Conservation (phyloP, 2,888 invertebrate species). For the Eupithecia pulchellata region DNA sequence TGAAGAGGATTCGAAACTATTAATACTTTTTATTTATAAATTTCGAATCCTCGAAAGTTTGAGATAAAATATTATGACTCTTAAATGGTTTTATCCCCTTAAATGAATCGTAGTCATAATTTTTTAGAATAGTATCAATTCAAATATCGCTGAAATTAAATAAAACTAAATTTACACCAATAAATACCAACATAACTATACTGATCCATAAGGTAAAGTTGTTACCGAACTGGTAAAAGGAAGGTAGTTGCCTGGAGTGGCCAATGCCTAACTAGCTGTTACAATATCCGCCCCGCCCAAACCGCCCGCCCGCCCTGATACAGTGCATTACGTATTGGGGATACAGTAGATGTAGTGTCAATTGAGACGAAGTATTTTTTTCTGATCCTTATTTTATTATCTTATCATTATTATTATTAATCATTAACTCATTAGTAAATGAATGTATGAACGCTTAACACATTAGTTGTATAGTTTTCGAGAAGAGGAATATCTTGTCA, state of each 20-base stretch:
- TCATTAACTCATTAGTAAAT: too few species aligned
- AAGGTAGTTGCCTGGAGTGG: constrained; percentile 40
- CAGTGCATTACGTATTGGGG: constrained; percentile 6
- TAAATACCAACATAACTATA: neutral
- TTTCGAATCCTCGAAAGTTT: too few species aligned
- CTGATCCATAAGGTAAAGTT: neutral
- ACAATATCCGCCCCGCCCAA: constrained; percentile 46
- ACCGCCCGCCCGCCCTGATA: constrained; percentile 24
- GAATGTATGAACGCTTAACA: too few species aligned
- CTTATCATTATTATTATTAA: too few species aligned
- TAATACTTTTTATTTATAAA: too few species aligned
- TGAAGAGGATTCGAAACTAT: too few species aligned
- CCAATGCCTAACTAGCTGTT: constrained; percentile 52
- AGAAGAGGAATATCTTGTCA: too few species aligned
- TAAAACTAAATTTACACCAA: neutral
- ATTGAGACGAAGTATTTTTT: too few species aligned
- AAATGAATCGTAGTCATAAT: neutral
- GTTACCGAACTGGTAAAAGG: constrained; percentile 19
- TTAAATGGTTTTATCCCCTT: too few species aligned
- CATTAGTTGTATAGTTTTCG: too few species aligned
- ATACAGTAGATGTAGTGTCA: constrained; percentile 23
- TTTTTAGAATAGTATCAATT: neutral
- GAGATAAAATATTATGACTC: too few species aligned
- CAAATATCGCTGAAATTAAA: neutral
- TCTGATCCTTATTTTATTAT: too few species aligned